phyloP scores from a whole-genome alignment of 2,113 vertebrate species.

The Haemorhous mexicanus region DNA sequence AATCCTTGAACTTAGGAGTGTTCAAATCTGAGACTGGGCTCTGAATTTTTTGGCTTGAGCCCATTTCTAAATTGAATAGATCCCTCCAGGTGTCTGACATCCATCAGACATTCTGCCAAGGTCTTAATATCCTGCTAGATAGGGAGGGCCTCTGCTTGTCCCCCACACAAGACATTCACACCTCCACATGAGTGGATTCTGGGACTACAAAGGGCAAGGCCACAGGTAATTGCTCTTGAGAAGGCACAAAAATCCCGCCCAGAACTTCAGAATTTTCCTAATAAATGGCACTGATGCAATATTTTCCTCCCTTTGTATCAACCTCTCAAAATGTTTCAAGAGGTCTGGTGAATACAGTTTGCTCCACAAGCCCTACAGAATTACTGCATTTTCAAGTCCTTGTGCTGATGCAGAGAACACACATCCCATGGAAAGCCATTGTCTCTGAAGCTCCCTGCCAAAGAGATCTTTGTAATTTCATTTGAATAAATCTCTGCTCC shows the following conservation, averaged over 20 bases:
- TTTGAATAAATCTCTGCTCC: background rate
- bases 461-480: background rate
- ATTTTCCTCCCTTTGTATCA: background rate
- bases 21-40: background rate
- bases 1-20: background rate
- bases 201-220: background rate
- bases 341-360: conserved; percentile 15
- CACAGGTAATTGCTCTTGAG: background rate
- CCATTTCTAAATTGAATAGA: conserved; percentile 49
- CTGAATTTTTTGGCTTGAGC: conserved; percentile 34
- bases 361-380: background rate
- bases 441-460: background rate
- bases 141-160: background rate
- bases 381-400: background rate
- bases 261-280: background rate
- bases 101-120: conserved; percentile 27
- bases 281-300: background rate
- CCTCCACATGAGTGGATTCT: background rate
- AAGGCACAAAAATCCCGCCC: background rate
- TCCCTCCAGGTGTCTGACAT: conserved; percentile 66
- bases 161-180: background rate
- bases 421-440: background rate
- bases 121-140: conserved; percentile 33
- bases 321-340: conserved; percentile 18
- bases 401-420: background rate